Conservation (phyloP, 2,888 invertebrate species). For the Oligia latruncula region DNA sequence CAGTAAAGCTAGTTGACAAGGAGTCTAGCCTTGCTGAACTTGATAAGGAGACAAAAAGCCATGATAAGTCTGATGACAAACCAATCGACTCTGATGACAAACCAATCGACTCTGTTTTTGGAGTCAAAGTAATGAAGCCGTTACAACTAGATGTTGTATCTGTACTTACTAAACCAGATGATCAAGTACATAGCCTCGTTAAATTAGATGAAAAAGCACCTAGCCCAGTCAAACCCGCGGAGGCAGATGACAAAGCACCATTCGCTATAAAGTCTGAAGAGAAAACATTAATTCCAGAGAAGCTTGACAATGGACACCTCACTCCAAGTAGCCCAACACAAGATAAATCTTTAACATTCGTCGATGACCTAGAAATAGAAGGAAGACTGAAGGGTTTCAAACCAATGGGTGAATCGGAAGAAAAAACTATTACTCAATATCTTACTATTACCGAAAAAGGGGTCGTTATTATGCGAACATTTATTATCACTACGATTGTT, state of each 20-base stretch:
- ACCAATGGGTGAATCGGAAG: constrained; percentile 50
- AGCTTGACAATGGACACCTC: constrained; percentile 36
- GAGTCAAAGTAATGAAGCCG: constrained; percentile 31
- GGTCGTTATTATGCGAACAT: constrained; percentile 46
- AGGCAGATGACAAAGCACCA: constrained; percentile 11
- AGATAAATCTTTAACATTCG: constrained; percentile 44
- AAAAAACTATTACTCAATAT: constrained; percentile 47
- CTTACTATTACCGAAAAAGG: constrained; percentile 48
- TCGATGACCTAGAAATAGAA: constrained; percentile 42
- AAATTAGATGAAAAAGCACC: constrained; percentile 9
- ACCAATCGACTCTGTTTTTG: constrained; percentile 23
- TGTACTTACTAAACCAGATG: constrained; percentile 8
- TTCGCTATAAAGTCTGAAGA: constrained; percentile 1
- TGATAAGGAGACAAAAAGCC: constrained; percentile 10
- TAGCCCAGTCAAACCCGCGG: constrained; percentile 10
- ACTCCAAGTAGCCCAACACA: constrained; percentile 36
- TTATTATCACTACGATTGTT: constrained; percentile 50
- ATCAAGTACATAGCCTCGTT: neutral
- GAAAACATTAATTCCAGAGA: neutral
- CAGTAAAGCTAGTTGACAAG: constrained; percentile 14
- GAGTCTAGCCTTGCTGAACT: neutral
- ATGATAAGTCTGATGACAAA: constrained; percentile 30
- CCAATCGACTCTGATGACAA: constrained; percentile 37
- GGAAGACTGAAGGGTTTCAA: constrained; percentile 51
- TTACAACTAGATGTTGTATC: constrained; percentile 26